Evolutionary conservation across 2,113 vertebrate species (phyloP).

Genomic region (Podocnemis expansa): DNA sequence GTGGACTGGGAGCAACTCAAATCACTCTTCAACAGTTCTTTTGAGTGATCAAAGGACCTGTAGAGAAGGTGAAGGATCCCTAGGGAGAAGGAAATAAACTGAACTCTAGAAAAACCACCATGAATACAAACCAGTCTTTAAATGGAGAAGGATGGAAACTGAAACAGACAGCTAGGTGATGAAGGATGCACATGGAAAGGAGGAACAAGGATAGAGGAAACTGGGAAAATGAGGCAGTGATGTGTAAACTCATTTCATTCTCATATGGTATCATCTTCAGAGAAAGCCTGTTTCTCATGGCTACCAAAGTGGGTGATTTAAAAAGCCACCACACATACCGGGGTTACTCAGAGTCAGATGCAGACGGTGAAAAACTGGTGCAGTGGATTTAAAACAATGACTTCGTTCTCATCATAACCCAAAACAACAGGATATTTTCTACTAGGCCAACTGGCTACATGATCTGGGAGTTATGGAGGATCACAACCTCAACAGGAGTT

Average conservation of each 20-base stretch:
- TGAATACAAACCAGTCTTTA: neutral
- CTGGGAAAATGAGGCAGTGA: neutral
- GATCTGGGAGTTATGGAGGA: too few relatives aligned
- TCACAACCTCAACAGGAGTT: too few relatives aligned
- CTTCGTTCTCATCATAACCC: neutral
- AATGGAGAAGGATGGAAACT: neutral
- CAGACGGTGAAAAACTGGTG: too few relatives aligned
- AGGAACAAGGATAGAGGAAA: neutral
- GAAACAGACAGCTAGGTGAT: neutral
- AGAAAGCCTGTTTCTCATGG: too few relatives aligned
- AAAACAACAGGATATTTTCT: neutral
- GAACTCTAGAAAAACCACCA: neutral
- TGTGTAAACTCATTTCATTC: too few relatives aligned
- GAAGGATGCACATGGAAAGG: neutral
- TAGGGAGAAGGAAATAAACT: rapidly evolving
- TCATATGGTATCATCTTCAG: too few relatives aligned
- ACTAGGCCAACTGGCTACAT: neutral
- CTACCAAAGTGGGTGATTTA: too few relatives aligned
- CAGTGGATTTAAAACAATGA: neutral
- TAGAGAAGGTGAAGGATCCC: neutral
- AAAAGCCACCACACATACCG: too few relatives aligned
- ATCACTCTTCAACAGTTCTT: neutral
- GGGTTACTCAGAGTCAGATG: too few relatives aligned
- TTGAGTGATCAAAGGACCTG: neutral
- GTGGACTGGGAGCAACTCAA: neutral